Evolutionary conservation across 1,140 invertebrate species (phyloP).

Genomic region (Eueides isabella): DNA sequence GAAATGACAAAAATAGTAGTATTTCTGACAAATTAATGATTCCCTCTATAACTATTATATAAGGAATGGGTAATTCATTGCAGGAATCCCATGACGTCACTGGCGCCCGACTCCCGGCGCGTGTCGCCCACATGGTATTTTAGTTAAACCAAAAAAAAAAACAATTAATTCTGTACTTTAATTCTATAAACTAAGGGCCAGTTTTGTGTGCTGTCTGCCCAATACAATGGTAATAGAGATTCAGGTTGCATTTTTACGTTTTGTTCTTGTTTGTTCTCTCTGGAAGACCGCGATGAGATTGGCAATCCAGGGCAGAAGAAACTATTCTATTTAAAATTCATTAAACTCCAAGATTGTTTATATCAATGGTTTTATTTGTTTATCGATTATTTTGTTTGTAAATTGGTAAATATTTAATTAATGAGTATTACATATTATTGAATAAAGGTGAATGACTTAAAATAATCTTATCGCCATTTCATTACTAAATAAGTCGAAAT

Average conservation of each 20-base stretch:
- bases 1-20: too few species aligned
- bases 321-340: background rate
- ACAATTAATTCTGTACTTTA: conserved; percentile 22
- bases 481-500: background rate
- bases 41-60: background rate
- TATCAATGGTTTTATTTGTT: background rate
- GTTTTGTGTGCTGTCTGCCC: background rate
- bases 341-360: background rate
- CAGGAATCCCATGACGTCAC: conserved; percentile 46
- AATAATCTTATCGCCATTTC: conserved; percentile 7
- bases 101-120: conserved; percentile 46
- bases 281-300: background rate
- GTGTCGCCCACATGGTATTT: conserved; percentile 47
- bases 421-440: background rate
- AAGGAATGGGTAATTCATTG: conserved; percentile 30
- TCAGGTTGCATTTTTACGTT: background rate
- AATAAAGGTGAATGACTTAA: conserved; percentile 8
- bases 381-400: background rate
- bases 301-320: background rate
- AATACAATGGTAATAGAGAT: conserved; percentile 21
- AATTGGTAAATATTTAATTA: too few species aligned
- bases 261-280: background rate
- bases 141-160: conserved; percentile 18
- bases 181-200: background rate
- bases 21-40: background rate